A percentile compares a stretch with the other conserved stretches of the same genome.
Evolutionary conservation across 2,113 vertebrate species (phyloP).

Genomic region (Anolis sagrei): DNA sequence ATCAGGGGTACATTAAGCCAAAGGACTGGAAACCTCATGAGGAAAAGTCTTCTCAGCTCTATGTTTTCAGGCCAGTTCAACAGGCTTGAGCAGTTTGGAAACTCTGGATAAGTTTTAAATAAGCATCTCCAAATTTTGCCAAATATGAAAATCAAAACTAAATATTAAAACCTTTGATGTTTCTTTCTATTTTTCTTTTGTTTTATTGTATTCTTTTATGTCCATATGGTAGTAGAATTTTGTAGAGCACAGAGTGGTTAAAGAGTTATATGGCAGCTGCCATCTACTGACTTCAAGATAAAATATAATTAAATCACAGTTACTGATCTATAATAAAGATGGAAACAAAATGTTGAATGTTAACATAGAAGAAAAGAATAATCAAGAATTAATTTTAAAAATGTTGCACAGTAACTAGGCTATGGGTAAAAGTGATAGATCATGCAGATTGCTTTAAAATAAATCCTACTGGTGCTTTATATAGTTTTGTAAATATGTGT

Average conservation of each 20-base stretch:
- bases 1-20: slow-evolving; percentile 64
- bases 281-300: slow-evolving; percentile 31
- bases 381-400: neutral
- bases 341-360: slow-evolving; percentile 30
- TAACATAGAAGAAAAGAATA: neutral
- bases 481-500: neutral
- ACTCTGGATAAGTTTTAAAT: slow-evolving; percentile 64
- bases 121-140: slow-evolving; percentile 62
- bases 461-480: slow-evolving; percentile 24
- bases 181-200: slow-evolving; percentile 11
- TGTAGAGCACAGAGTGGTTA: neutral
- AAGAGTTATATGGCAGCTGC: slow-evolving; percentile 29
- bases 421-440: slow-evolving; percentile 19
- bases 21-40: slow-evolving; percentile 68
- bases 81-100: slow-evolving; percentile 64
- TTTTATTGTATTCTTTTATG: slow-evolving; percentile 34
- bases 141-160: slow-evolving; percentile 55
- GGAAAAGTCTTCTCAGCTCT: slow-evolving; percentile 63
- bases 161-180: slow-evolving; percentile 35
- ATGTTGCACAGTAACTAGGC: neutral
- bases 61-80: slow-evolving; percentile 59
- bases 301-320: slow-evolving; percentile 5
- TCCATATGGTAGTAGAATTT: slow-evolving; percentile 25
- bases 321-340: slow-evolving; percentile 16
- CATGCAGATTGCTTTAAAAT: fast-evolving